Base-by-base conservation (phyloP, 1,140 invertebrate species). In the Sarcophaga bullata region DNA sequence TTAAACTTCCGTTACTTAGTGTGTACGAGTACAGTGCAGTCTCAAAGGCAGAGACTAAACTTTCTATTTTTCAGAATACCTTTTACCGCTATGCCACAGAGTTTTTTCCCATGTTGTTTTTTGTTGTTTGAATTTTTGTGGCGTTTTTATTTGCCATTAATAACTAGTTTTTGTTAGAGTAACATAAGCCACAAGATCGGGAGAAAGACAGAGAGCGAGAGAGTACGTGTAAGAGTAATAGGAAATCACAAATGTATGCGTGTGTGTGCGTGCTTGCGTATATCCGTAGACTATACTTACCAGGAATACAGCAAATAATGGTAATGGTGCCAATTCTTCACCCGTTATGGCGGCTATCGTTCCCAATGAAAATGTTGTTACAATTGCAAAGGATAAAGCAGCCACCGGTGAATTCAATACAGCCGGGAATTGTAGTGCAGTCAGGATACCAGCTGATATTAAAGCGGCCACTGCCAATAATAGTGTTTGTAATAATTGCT, bases 261-360 rank as follows among this genome's bases (percentile, higher is more conserved):
- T 75, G 73, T n/a, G 10, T 75, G 73, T 37, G 11, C 6, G 37
- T 47, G 73, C 10, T 19, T 68, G 62, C 19, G n/a, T 19, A 68
- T 9, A 81, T 46, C 48, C n/a, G 11, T 68, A 8, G 3, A 68
- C 15, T n/a, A 8, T 68, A 87, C 91, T 91, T 86, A 93, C 92
- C 88, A 95, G 85, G 85, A 95, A 91, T 0, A 94, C 89, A 8
- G 93, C 92, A 84, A 94, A 94, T 46, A 95, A 91, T 3, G 93
- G 92, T 80, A 94, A 86, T 0, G 93, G 92, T 3, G 93, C 93
- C 84, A 90, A 84, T 76, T 88, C 85, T 37, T 84, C 85, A 58
- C 89, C 89, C 5, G 87, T 89, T 46, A 89, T 88, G 83, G 87
- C 88, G 73, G 89, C 87, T 84, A 89, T 89, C 17, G 86, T 87